Percentiles rank a stretch among this genome's conserved stretches.
Evolutionary conservation across 2,797 vertebrate species (phyloP).

Genomic region (Spinus pinus): DNA sequence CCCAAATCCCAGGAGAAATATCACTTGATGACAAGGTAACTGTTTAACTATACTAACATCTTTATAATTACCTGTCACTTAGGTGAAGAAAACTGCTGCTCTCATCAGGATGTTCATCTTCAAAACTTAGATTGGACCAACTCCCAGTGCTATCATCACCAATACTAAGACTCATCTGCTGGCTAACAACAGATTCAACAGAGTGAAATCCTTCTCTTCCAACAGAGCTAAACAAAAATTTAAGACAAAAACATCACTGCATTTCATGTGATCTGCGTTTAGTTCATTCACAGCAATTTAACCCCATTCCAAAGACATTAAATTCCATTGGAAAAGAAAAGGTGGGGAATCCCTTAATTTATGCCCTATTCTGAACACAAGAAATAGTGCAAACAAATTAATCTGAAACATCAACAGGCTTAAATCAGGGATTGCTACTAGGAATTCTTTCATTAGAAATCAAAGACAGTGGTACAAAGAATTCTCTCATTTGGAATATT

Average conservation of each 20-base stretch:
- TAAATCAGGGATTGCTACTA: background rate
- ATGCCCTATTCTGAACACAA: background rate
- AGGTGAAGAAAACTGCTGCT: constrained; percentile 98
- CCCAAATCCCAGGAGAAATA: background rate
- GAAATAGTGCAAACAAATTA: background rate
- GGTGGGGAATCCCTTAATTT: background rate
- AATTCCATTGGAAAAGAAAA: background rate
- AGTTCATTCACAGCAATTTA: background rate
- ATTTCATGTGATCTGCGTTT: background rate
- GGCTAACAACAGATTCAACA: constrained; percentile 87
- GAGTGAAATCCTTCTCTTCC: constrained; percentile 83
- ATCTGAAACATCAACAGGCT: background rate
- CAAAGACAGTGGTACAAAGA: background rate
- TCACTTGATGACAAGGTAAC: background rate
- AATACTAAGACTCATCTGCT: constrained; percentile 89
- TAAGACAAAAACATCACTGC: constrained; percentile 14
- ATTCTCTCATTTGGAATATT: background rate
- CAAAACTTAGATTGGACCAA: constrained; percentile 98
- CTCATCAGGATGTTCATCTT: constrained; percentile 95
- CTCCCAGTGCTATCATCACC: constrained; percentile 97
- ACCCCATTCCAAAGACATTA: background rate
- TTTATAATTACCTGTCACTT: constrained; percentile 90
- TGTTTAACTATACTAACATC: background rate
- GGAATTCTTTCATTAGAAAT: background rate
- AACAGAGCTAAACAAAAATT: constrained; percentile 75